These are phyloP conservation scores for Callosobruchus maculatus DNA, from an alignment of 2,888 invertebrate genomes.

Conservation along the genomic window DNA sequence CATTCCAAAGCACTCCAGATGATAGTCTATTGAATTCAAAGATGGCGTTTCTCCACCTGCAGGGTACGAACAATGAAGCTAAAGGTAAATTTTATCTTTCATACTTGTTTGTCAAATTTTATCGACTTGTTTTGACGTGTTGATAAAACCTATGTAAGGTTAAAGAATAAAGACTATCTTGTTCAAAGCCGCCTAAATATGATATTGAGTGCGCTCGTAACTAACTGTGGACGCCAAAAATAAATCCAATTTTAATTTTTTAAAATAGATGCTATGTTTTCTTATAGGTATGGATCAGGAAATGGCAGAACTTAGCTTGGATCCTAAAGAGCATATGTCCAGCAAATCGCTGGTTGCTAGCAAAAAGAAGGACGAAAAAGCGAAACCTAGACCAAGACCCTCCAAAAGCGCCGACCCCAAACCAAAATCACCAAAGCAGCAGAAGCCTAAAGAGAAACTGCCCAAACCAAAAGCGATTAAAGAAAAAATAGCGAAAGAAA, in stretches of 20 bases:
- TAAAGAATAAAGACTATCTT: too few species aligned
- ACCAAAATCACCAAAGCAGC: slow-evolving; percentile 7
- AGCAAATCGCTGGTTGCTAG: not conserved
- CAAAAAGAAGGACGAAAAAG: slow-evolving; percentile 7
- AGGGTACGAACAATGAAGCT: not conserved
- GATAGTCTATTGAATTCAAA: not conserved
- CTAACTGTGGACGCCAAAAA: too few species aligned
- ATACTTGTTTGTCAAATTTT: too few species aligned
- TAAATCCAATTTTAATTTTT: too few species aligned
- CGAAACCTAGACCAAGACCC: slow-evolving; percentile 1
- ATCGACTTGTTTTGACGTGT: too few species aligned
- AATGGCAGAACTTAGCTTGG: not conserved
- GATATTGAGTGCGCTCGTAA: too few species aligned
- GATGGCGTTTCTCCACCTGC: not conserved
- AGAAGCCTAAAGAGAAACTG: slow-evolving; percentile 8
- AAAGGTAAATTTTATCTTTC: not conserved
- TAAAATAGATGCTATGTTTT: too few species aligned
- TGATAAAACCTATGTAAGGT: too few species aligned
- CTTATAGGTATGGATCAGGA: not conserved
- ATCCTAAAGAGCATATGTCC: not conserved
- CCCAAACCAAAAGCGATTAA: slow-evolving; percentile 7
- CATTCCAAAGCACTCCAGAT: not conserved
- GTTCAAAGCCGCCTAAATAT: too few species aligned
- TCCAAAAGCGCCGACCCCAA: slow-evolving; percentile 6
- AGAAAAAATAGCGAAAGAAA: slow-evolving; percentile 19